These are phyloP conservation scores for Melanerpes formicivorus DNA, from an alignment of 2,113 vertebrate species.

Conservation along the genomic window DNA sequence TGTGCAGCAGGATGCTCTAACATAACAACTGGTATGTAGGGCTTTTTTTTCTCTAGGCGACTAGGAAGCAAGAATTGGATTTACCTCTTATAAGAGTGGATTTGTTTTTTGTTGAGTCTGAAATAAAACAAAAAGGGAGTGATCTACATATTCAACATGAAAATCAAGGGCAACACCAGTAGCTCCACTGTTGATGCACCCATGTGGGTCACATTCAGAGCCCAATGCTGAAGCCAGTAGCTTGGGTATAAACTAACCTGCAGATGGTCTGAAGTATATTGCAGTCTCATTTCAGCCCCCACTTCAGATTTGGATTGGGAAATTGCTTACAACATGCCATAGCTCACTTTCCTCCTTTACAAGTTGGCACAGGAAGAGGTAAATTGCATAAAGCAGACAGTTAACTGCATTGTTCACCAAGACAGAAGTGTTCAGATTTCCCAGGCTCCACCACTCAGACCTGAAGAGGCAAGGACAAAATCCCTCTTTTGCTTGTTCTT, in stretches of 20 bases:
- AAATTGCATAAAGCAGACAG: neutral
- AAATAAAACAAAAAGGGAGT: neutral
- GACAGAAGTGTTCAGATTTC: neutral
- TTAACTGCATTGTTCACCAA: neutral
- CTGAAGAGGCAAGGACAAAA: neutral
- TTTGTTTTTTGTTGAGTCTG: neutral
- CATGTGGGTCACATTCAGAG: neutral
- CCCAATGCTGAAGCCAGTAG: fast-evolving
- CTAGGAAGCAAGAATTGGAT: neutral
- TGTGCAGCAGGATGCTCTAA: neutral
- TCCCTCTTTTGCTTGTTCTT: neutral
- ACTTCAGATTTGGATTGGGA: neutral
- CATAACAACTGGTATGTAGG: neutral
- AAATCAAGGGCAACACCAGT: neutral
- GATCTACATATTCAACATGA: neutral
- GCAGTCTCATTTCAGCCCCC: neutral
- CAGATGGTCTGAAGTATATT: neutral
- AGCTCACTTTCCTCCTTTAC: neutral
- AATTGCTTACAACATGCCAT: neutral
- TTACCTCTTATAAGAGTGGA: neutral
- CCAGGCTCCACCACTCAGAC: neutral
- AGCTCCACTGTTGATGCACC: neutral
- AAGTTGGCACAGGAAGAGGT: neutral
- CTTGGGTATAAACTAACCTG: neutral
- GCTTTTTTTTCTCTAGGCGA: neutral